Base-by-base conservation (phyloP, 2,888 invertebrate species). In the Acronicta aceris region DNA sequence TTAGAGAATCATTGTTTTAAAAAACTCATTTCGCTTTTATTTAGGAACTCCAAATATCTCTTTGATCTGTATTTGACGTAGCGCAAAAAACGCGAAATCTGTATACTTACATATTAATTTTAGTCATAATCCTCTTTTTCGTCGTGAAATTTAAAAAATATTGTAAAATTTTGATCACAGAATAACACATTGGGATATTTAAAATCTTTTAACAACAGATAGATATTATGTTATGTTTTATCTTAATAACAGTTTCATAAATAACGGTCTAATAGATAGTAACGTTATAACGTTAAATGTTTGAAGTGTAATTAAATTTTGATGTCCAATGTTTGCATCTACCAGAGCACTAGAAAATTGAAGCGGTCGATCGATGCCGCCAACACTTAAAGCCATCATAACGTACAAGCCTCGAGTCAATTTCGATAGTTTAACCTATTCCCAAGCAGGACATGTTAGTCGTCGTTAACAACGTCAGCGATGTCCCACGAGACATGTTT, bases 401-500 rank as follows among this genome's bases (percentile, higher is more conserved):
- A 57, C 59, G 63, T 64, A 73, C 65, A 61, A 68, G 65, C 50
- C 47, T 16, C 45, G 6, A 73, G 65, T 62, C 62, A 74, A 74
- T 65, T 65, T 59, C 59, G 52, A 66, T 63, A 69, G 65, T 65
- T n/a, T 65, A 71, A 49, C 56, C 51, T 69, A 78, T 76, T 71
- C 68, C 67, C 64, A 58, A 68, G 58, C 49, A 65, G 65, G 62
- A 61, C 64, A 68, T 68, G 76, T 71, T 59, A 65, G 61, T 60
- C 45, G 48, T 65, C 57, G 79, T 65, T 78, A 71, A 76, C 79
- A 77, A 66, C 58, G 68, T 67, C 64, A 62, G 59, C 54, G 38
- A 48, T 63, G 46, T 76, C 76, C 63, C 68, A 61, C 7, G 71
- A 61, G 68, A 56, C 61, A 63, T 59, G 65, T 78, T 75, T 60